Evolutionary conservation across 1,140 invertebrate species (phyloP).

Genomic region (Conopomorpha cramerella): DNA sequence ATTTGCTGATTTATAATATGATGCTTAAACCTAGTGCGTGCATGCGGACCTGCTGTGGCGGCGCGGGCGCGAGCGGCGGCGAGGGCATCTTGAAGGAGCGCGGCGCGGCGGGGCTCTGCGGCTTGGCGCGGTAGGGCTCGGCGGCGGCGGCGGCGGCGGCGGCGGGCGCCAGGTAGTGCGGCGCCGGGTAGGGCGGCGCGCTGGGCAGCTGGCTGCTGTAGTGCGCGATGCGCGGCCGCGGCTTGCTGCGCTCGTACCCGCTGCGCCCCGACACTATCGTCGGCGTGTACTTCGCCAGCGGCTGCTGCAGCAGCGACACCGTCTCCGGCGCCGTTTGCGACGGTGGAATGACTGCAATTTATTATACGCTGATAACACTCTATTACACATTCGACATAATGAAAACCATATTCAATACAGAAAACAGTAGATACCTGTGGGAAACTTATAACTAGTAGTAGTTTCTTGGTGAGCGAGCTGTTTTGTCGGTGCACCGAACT

Average conservation of each 20-base stretch:
- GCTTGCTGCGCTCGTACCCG: conserved; percentile 27
- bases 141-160: conserved; percentile 13
- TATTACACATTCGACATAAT: too few relatives aligned
- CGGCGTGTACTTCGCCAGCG: conserved; percentile 34
- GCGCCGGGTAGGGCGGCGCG: conserved; percentile 26
- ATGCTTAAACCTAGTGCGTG: background rate
- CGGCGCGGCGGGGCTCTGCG: conserved; percentile 11
- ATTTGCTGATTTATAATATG: too few relatives aligned
- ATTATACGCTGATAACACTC: too few relatives aligned
- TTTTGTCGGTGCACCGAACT: conserved; percentile 28
- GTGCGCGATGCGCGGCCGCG: conserved; percentile 23
- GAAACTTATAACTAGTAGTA: too few relatives aligned
- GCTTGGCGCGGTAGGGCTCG: conserved; percentile 26
- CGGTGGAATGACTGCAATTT: conserved; percentile 30
- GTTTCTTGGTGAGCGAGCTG: conserved; percentile 22
- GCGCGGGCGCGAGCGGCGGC: conserved; percentile 24
- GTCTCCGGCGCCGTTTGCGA: conserved; percentile 47
- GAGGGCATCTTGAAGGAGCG: conserved; percentile 45
- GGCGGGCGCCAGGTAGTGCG: conserved; percentile 12
- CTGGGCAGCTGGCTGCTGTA: conserved; percentile 19
- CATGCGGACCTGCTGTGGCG: conserved; percentile 25
- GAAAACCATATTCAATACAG: too few relatives aligned
- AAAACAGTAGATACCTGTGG: too few relatives aligned
- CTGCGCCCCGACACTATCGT: conserved; percentile 30
- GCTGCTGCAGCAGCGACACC: conserved; percentile 42